Evolutionary conservation across 2,797 vertebrate species (phyloP), one percentile per base, ranked within the genome.

Genomic region (Gymnodraco acuticeps): DNA sequence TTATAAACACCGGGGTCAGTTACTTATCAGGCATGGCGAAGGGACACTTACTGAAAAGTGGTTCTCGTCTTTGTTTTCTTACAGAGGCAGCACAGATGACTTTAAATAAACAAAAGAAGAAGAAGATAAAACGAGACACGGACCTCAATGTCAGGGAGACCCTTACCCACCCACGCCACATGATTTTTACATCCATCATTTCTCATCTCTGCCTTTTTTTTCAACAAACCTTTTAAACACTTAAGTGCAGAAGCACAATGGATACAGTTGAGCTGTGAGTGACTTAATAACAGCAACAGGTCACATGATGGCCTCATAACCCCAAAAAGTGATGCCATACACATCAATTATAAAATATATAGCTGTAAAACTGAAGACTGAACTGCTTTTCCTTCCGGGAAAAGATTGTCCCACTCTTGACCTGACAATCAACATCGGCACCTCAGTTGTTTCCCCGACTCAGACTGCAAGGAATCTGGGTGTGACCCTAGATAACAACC

Each of bases 1-100:
- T 95, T 96, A 93, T 97, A 99, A 99, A 99, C 96, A 98, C 88
- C 73, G 95, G 93, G 94, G 94, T 96, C 64, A 95, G 95, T 96
- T 96, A 97, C 96, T 96, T 96, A 96, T 96, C 94, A 52, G 94
- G 67, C 91, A 94, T 95, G 94, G 95, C 93, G 93, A 52, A 52
- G 93, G 85, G 89, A 84, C 95, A 94, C 90, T 95, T 93, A 92
- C 90, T 88, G 82, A 94, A 77, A 81, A 94, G 95, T 94, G 86
- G 77, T 82, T 84, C 81, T 85, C 69, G 61, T 83, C 79, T 95
- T 96, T 89, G 86, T 95, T 95, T 95, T 93, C 97, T 95, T 93
- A 94, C 95, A 80, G 88, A 94, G 89, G 66, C 80, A 92, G 94
- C 91, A 90, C 95, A 95, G 95, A 96, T 92, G 88, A 93, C 80